Base-by-base conservation (phyloP, 2,888 invertebrate genomes). In the Drosophila monieri region DNA sequence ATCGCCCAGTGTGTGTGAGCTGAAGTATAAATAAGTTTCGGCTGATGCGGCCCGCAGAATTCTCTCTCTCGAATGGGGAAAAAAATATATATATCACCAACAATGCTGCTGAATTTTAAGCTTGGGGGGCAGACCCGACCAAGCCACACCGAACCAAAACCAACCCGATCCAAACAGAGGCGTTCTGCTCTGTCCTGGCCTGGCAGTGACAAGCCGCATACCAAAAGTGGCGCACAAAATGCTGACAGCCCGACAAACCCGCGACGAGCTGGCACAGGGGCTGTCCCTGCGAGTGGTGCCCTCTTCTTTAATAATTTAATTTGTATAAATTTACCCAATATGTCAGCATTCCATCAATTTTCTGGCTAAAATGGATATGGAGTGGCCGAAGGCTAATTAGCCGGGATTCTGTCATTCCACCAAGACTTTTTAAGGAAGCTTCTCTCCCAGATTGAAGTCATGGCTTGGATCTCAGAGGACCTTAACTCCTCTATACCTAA, bases 311-410 rank as follows among this genome's bases (percentile, higher is more conserved):
- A 81, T 83, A 83, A 81, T 85, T 85, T 83, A 85, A 81, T 83
- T 85, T 81, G 86, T 81, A 76, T 80, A 85, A 85, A 81, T 85
- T 85, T 76, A 76, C 86, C 74, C 76, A 85, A 85, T 77, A 81
- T 77, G 83, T 85, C 83, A 70, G 47, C 60, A 52, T 58, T 62
- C 65, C 76, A 67, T 81, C 85, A 77, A 64, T 76, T 64, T 61
- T 30, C n/a, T 43, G 18, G 61, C 57, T 58, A 56, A 76, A 52
- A 46, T n/a, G 57, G 68, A n/a, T 39, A 68, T 73, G 49, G 59
- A 59, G n/a, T 4, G n/a, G 27, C 32, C 18, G 39, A 48, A 46
- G 64, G 58, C 62, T 64, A 77, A 80, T 79, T 79, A 68, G 64
- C 57, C 43, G 43, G 46, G 53, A 46, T 69, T 83, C 49, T 35